Conservation (phyloP, 2,797 vertebrate genomes). For the Microctenopoma steveboyesi region DNA sequence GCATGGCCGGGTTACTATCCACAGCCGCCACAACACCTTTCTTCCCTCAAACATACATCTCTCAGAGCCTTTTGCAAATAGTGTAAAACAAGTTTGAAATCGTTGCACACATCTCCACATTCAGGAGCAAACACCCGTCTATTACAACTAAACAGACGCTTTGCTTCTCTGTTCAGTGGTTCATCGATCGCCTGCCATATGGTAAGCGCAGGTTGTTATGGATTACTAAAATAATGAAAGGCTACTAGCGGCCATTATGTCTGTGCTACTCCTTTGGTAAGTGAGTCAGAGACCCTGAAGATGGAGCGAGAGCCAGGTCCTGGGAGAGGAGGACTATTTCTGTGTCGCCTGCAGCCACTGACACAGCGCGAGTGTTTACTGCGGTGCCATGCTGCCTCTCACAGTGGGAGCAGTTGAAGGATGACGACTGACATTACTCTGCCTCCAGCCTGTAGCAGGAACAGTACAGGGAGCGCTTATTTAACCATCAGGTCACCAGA, state of each 20-base stretch:
- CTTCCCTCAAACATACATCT: conserved; percentile 30
- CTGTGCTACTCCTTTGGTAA: conserved; percentile 58
- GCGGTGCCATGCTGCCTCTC: conserved; percentile 78
- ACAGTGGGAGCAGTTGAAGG: conserved; percentile 78
- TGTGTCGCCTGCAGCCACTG: conserved; percentile 79
- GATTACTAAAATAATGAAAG: conserved; percentile 74
- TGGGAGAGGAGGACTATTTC: conserved; percentile 78
- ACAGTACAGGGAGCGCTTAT: conserved; percentile 73
- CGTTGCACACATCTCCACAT: conserved; percentile 15
- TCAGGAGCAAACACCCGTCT: conserved; percentile 45
- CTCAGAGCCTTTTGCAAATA: conserved; percentile 25
- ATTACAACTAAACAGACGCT: conserved; percentile 56
- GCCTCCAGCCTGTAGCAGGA: conserved; percentile 76
- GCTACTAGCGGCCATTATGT: conserved; percentile 54
- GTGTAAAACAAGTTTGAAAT: conserved; percentile 44
- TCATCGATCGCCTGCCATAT: conserved; percentile 68
- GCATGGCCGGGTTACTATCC: conserved; percentile 36
- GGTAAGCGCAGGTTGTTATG: conserved; percentile 66
- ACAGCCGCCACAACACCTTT: conserved; percentile 23
- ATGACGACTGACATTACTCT: conserved; percentile 79
- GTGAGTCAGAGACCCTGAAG: conserved; percentile 75
- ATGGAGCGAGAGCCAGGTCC: conserved; percentile 67
- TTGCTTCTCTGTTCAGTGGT: conserved; percentile 48
- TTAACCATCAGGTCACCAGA: conserved; percentile 76
- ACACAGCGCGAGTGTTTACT: conserved; percentile 81